These are phyloP conservation scores for Cancer borealis DNA, from an alignment of 2,888 invertebrate species.

Conservation along the genomic window DNA sequence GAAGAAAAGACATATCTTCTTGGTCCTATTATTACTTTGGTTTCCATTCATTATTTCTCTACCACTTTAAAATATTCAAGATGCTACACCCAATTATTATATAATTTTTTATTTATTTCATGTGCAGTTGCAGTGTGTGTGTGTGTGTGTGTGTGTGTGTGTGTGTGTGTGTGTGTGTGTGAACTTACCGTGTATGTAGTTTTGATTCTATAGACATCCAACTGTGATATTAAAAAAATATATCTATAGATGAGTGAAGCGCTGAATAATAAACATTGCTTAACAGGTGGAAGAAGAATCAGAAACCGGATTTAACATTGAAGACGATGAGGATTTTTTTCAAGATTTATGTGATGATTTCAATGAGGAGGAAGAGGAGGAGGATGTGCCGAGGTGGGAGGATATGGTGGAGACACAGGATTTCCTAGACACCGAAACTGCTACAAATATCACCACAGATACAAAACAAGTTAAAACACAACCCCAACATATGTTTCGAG, in stretches of 20 bases:
- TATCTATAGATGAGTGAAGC: neutral
- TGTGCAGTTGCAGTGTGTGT: too few relatives aligned
- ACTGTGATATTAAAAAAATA: too few relatives aligned
- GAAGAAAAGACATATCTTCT: too few relatives aligned
- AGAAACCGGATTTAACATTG: neutral
- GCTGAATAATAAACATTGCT: neutral
- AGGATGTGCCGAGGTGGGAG: neutral
- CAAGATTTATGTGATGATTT: neutral
- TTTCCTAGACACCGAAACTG: neutral
- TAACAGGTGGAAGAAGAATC: slow-evolving; percentile 5
- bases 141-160: too few relatives aligned
- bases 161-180: too few relatives aligned
- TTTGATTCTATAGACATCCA: too few relatives aligned
- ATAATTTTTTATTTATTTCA: too few relatives aligned
- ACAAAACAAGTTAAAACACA: neutral
- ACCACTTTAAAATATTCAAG: too few relatives aligned
- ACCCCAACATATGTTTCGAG: neutral
- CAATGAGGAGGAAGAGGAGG: neutral
- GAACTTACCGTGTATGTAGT: too few relatives aligned
- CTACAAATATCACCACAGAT: neutral
- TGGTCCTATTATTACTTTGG: too few relatives aligned
- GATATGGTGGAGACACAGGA: neutral
- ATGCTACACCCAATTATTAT: too few relatives aligned
- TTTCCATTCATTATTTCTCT: too few relatives aligned
- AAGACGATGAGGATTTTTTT: slow-evolving; percentile 15